Evolutionary conservation across 2,113 vertebrate species (phyloP).

Genomic region (Cynoglossus semilaevis): DNA sequence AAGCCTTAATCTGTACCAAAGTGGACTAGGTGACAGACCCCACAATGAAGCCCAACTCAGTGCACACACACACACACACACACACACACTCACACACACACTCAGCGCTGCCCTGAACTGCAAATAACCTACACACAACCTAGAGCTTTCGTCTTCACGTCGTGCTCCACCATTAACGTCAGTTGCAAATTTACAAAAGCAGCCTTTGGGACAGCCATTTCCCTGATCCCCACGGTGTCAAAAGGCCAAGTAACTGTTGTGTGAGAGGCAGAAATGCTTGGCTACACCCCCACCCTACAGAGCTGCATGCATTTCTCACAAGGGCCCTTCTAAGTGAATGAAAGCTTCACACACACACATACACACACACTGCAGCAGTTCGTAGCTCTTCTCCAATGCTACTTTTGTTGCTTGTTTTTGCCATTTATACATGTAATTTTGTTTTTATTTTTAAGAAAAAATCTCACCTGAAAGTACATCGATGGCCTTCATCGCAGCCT

Average conservation of each 20-base stretch:
- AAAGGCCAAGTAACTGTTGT: slow-evolving; percentile 67
- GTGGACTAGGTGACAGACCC: slow-evolving; percentile 29
- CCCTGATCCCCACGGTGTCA: slow-evolving; percentile 50
- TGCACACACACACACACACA: no score
- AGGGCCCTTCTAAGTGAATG: slow-evolving; percentile 23
- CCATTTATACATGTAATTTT: no score
- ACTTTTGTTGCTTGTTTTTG: background rate
- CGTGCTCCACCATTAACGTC: slow-evolving; percentile 35
- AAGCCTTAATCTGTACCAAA: slow-evolving; percentile 19
- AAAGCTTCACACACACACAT: slow-evolving; percentile 18
- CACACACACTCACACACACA: slow-evolving; percentile 23
- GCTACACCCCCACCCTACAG: slow-evolving; percentile 49
- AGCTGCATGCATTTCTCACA: slow-evolving; percentile 37
- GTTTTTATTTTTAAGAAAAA: no score
- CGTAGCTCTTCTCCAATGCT: slow-evolving; percentile 6
- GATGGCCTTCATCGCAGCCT: slow-evolving; percentile 97
- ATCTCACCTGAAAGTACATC: slow-evolving; percentile 95
- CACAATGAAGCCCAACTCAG: slow-evolving; percentile 37
- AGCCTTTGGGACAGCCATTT: slow-evolving; percentile 21
- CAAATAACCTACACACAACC: slow-evolving; percentile 16
- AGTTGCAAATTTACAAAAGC: slow-evolving; percentile 23
- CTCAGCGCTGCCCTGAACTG: slow-evolving; percentile 25
- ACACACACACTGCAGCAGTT: slow-evolving; percentile 25
- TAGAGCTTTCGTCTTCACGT: slow-evolving; percentile 9
- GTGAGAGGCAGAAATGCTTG: slow-evolving; percentile 46